A percentile compares a stretch with the other conserved stretches of the same genome.
Evolutionary conservation across 2,113 vertebrate genomes (phyloP).

Genomic region (Lepidothrix coronata): DNA sequence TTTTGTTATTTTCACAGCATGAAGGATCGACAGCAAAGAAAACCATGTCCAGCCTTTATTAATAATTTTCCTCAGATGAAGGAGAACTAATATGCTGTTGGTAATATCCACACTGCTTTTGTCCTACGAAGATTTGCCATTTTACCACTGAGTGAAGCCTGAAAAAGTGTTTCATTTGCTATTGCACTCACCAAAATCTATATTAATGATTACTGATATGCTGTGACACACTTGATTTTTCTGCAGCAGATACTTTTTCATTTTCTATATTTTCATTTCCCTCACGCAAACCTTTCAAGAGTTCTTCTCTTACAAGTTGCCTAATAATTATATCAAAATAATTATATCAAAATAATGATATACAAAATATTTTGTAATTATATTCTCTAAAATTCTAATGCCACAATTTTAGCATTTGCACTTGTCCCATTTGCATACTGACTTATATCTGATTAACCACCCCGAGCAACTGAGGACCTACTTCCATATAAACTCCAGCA

Average conservation of each 20-base stretch:
- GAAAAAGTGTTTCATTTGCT: neutral
- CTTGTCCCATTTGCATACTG: neutral
- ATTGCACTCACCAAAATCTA: neutral
- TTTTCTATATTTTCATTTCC: neutral
- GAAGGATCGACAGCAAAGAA: neutral
- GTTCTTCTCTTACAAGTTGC: neutral
- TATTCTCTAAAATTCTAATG: neutral
- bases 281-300: neutral
- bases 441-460: conserved; percentile 1
- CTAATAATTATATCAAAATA: neutral
- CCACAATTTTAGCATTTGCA: neutral
- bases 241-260: neutral
- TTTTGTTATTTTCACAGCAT: neutral
- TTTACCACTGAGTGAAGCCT: neutral
- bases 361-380: neutral
- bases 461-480: conserved; percentile 3
- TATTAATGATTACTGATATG: neutral
- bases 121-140: neutral
- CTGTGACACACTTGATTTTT: neutral
- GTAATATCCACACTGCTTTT: neutral
- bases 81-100: neutral
- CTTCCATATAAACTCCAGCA: conserved; percentile 13
- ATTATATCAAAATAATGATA: neutral
- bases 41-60: neutral
- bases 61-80: neutral